Base-by-base conservation (phyloP, 2,113 vertebrate species). In the Neogale vison region DNA sequence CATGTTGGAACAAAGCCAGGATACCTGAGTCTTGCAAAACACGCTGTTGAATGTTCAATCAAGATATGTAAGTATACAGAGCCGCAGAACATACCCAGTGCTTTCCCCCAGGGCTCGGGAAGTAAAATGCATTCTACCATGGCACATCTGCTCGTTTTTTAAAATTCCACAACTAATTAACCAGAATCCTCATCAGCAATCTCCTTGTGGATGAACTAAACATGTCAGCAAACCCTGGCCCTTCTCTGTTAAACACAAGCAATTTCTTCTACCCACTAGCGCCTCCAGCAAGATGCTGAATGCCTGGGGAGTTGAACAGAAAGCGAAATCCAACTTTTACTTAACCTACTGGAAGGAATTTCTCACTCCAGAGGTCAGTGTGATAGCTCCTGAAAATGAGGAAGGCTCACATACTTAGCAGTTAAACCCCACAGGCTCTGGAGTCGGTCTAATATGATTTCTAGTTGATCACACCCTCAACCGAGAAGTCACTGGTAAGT, bases 131-230 rank as follows among this genome's bases (percentile, higher is more conserved):
- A 36, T 91, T 88, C 95, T 80, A 96, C 92, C 47, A 77, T 4
- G 72, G 85, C 81, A 83, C 96, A 97, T 85, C 95, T 97, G 97
- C 94, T 97, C 23, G 1, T 85, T 94, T 96, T 93, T 88, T 0
- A 69, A 96, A 93, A 92, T 96, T 94, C 94, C 77, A 77, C 67
- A 95, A 96, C 95, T 93, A 96, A 98, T 97, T 97, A 97, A 89
- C 96, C 92, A 96, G 97, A 92, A 72, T 95, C 63, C 94, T 93
- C 92, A 89, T 87, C 94, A 94, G 88, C 88, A 26, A 42, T 69
- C 87, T 95, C 92, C 90, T 34, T 17, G 93, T 57, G 81, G 88
- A 95, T 88, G 97, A 86, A 92, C 97, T 74, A 92, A 97, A 79
- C 77, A 42, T 79, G 88, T 93, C 90, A 83, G 95, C 81, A 94